Percentiles rank a stretch among this genome's conserved stretches.
phyloP scores from a whole-genome alignment of 1,140 invertebrate genomes.

The Aphelenchoides besseyi region DNA sequence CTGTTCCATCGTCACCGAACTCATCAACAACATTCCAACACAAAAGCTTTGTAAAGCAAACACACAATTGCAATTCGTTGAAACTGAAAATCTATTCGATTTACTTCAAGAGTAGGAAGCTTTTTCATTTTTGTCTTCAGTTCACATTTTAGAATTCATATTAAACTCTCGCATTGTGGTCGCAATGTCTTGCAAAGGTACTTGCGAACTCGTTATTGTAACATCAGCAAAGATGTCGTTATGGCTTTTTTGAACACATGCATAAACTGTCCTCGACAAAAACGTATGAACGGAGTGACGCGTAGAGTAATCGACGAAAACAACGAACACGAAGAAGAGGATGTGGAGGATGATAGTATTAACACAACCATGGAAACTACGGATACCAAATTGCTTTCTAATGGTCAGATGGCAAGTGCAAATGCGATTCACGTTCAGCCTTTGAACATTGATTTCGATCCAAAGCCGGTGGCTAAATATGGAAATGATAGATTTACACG shows the following conservation, averaged over 20 bases:
- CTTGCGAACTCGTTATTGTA: constrained; percentile 23
- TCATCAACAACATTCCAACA: neutral
- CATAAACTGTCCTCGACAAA: constrained; percentile 18
- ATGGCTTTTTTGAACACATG: constrained; percentile 19
- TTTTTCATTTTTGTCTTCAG: neutral
- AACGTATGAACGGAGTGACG: constrained; percentile 23
- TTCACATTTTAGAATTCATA: constrained; percentile 8
- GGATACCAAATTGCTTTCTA: neutral
- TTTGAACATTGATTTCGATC: constrained; percentile 7
- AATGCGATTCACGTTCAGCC: neutral
- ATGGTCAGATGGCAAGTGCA: constrained; percentile 6
- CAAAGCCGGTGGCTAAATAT: constrained; percentile 1
- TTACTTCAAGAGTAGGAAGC: constrained; percentile 13
- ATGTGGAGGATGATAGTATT: constrained; percentile 15
- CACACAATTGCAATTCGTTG: constrained; percentile 11
- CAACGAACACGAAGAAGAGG: neutral
- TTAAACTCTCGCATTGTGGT: constrained; percentile 17
- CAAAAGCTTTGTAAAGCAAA: constrained; percentile 2
- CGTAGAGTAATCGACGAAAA: neutral
- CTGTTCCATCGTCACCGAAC: neutral
- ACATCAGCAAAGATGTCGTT: constrained; percentile 23
- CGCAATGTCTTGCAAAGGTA: constrained; percentile 28
- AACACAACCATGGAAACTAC: neutral
- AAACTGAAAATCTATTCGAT: constrained; percentile 26
- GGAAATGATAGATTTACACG: constrained; percentile 22